A percentile compares a stretch with the other conserved stretches of the same genome.
These are phyloP conservation scores for Anguilla marmorata DNA, from an alignment of 2,797 vertebrate genomes.

Conservation along the genomic window DNA sequence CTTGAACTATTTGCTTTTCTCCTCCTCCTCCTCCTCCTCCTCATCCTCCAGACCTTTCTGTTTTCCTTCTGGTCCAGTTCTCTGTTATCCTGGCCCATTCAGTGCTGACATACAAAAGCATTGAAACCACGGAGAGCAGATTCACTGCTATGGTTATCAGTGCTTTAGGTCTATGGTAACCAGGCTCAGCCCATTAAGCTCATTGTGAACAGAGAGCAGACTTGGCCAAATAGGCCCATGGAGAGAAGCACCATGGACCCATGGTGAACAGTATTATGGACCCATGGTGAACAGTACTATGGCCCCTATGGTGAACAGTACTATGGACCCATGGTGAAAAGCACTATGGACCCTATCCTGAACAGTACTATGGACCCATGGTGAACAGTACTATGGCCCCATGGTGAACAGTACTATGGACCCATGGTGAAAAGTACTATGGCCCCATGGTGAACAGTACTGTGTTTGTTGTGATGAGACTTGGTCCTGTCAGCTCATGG, in stretches of 20 bases:
- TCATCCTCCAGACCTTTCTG: slow-evolving; percentile 11
- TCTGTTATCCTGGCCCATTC: not conserved
- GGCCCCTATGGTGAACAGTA: too few species aligned
- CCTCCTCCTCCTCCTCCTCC: slow-evolving; percentile 53
- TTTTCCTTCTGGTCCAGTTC: not conserved
- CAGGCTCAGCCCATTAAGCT: not conserved
- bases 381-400: not conserved
- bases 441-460: not conserved
- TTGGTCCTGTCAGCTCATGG: not conserved
- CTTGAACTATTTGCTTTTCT: slow-evolving; percentile 54
- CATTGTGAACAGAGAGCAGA: not conserved
- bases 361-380: not conserved
- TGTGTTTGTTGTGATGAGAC: not conserved
- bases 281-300: too few species aligned
- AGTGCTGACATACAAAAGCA: not conserved
- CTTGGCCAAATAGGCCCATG: not conserved
- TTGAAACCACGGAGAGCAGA: not conserved
- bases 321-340: too few species aligned
- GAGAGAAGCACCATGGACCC: not conserved
- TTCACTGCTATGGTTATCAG: not conserved
- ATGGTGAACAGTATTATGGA: not conserved
- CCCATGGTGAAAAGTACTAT: not conserved
- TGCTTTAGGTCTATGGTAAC: too few species aligned
- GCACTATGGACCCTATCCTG: not conserved
- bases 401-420: not conserved